These are phyloP conservation scores for Colletes collaris DNA, from an alignment of 2,888 invertebrate genomes.

Conservation along the genomic window DNA sequence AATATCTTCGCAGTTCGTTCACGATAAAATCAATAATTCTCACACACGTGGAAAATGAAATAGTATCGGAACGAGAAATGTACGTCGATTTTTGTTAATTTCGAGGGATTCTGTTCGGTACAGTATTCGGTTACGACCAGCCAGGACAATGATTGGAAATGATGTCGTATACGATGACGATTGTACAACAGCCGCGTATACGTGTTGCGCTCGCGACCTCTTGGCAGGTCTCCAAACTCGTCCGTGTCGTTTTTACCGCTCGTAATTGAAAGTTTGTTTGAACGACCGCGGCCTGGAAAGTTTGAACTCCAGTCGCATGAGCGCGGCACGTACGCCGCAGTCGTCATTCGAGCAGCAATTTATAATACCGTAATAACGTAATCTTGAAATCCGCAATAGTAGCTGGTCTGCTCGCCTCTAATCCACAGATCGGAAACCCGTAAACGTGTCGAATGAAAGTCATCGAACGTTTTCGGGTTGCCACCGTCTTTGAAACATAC, in stretches of 20 bases:
- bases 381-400: too few species aligned
- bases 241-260: slow-evolving; percentile 43
- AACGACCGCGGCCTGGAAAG: slow-evolving; percentile 51
- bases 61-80: neutral
- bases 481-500: too few species aligned
- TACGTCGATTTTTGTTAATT: slow-evolving; percentile 15
- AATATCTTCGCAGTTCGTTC: too few species aligned
- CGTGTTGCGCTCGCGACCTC: slow-evolving; percentile 61
- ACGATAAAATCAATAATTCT: too few species aligned
- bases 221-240: slow-evolving; percentile 59
- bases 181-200: slow-evolving; percentile 25
- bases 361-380: neutral
- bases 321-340: neutral
- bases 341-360: slow-evolving; percentile 1
- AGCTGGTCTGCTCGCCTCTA: too few species aligned
- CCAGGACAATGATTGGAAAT: slow-evolving; percentile 27
- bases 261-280: slow-evolving; percentile 60
- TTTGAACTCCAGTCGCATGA: slow-evolving; percentile 27
- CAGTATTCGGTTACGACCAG: slow-evolving; percentile 2
- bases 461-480: too few species aligned
- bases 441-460: too few species aligned
- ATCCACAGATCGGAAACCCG: too few species aligned
- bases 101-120: neutral
- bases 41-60: too few species aligned
- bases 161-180: slow-evolving; percentile 24